These are phyloP conservation scores for Struthio camelus DNA, from an alignment of 2,113 vertebrate genomes.

Conservation along the genomic window DNA sequence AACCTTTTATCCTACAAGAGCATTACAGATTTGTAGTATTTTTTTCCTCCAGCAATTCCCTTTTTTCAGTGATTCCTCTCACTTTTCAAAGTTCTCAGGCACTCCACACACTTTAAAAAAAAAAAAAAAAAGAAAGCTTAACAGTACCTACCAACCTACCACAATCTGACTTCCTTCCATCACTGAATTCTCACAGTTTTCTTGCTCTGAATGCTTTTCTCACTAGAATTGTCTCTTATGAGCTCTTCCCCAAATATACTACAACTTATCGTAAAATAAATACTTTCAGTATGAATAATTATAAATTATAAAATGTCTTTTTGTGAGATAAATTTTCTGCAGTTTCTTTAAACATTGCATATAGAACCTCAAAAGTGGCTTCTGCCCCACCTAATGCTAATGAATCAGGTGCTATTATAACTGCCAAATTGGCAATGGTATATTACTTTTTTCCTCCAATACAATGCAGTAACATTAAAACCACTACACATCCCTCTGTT, in stretches of 20 bases:
- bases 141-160: neutral
- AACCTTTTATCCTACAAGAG: neutral
- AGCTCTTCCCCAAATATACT: neutral
- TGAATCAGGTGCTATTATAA: neutral
- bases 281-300: neutral
- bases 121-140: neutral
- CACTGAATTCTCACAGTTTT: neutral
- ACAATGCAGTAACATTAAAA: conserved; percentile 1
- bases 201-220: neutral
- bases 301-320: neutral
- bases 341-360: neutral
- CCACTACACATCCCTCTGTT: neutral
- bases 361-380: neutral
- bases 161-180: neutral
- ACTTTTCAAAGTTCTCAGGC: neutral
- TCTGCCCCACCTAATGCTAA: neutral
- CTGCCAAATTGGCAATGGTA: neutral
- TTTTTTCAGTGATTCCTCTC: neutral
- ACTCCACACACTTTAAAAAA: neutral
- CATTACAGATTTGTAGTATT: neutral
- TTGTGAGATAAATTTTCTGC: neutral
- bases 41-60: neutral
- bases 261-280: neutral
- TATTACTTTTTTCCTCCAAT: neutral
- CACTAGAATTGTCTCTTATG: neutral